A percentile compares a stretch with the other conserved stretches of the same genome.
Evolutionary conservation across 2,113 vertebrate species (phyloP).

Genomic region (Sprattus sprattus): DNA sequence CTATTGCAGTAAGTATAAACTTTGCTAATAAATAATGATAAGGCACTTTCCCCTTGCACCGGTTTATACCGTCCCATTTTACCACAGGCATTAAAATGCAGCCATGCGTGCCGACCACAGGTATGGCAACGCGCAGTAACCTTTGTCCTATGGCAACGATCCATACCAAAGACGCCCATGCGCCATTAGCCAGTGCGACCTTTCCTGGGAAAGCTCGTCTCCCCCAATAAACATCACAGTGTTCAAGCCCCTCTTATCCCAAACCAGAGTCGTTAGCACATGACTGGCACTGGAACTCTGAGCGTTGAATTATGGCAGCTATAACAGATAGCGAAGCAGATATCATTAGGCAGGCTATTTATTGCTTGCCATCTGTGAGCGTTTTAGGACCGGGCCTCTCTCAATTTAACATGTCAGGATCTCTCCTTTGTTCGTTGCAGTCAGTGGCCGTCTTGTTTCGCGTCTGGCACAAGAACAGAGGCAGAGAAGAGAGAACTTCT

Average conservation of each 20-base stretch:
- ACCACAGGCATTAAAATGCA: conserved; percentile 1
- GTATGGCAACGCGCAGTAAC: neutral
- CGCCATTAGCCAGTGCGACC: conserved; percentile 1
- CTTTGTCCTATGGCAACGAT: neutral
- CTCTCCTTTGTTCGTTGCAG: neutral
- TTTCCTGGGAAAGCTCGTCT: neutral
- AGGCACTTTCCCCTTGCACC: neutral
- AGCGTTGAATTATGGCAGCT: neutral
- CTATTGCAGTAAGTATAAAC: neutral
- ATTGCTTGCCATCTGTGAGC: conserved; percentile 3
- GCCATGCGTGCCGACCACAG: neutral
- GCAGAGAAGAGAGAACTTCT: neutral
- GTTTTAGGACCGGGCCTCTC: neutral
- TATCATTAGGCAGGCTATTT: conserved; percentile 13
- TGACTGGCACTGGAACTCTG: neutral
- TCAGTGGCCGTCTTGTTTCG: neutral
- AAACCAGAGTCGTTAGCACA: neutral
- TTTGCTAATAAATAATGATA: neutral
- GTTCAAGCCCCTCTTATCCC: neutral
- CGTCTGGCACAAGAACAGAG: neutral
- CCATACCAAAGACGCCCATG: neutral
- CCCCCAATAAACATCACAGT: neutral
- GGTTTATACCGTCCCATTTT: neutral
- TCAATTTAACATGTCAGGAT: conserved; percentile 14
- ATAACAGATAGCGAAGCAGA: neutral